Evolutionary conservation across 2,113 vertebrate genomes (phyloP).

Genomic region (Colossoma macropomum): DNA sequence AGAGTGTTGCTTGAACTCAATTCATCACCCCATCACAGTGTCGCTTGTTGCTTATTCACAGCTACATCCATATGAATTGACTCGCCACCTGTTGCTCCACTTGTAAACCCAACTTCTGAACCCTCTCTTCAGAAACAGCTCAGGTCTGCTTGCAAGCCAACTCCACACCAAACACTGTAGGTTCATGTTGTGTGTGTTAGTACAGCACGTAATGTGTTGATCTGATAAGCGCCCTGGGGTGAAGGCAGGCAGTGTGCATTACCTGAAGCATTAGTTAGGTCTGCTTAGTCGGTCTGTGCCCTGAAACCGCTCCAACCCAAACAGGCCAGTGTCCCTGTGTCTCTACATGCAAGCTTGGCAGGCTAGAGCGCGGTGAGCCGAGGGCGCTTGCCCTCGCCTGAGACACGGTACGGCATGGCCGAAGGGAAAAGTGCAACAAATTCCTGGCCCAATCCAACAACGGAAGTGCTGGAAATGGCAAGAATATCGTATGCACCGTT

Average conservation of each 20-base stretch:
- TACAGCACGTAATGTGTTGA: constrained; percentile 27
- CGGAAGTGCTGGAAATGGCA: not conserved
- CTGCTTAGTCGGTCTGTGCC: constrained; percentile 33
- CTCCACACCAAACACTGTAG: not conserved
- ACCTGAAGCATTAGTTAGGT: constrained; percentile 41
- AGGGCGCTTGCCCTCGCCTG: constrained; percentile 26
- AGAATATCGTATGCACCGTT: not conserved
- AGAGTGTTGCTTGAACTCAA: too few relatives aligned
- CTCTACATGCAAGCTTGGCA: constrained; percentile 41
- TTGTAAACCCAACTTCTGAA: too few relatives aligned
- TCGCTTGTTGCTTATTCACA: too few relatives aligned
- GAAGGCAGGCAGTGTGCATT: constrained; percentile 34
- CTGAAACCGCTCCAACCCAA: constrained; percentile 31
- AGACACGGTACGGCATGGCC: constrained; percentile 16
- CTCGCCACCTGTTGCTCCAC: too few relatives aligned
- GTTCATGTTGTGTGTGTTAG: not conserved
- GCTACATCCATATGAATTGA: too few relatives aligned
- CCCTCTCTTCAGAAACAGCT: not conserved
- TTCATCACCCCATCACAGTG: too few relatives aligned
- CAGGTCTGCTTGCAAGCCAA: not conserved
- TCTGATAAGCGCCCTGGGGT: constrained; percentile 44
- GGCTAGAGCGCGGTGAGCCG: constrained; percentile 1
- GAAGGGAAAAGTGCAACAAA: constrained; percentile 18
- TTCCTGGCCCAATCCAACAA: not conserved
- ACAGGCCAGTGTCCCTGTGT: constrained; percentile 39